Evolutionary conservation across 2,797 vertebrate genomes (phyloP).

Genomic region (Sebastiscus tertius): DNA sequence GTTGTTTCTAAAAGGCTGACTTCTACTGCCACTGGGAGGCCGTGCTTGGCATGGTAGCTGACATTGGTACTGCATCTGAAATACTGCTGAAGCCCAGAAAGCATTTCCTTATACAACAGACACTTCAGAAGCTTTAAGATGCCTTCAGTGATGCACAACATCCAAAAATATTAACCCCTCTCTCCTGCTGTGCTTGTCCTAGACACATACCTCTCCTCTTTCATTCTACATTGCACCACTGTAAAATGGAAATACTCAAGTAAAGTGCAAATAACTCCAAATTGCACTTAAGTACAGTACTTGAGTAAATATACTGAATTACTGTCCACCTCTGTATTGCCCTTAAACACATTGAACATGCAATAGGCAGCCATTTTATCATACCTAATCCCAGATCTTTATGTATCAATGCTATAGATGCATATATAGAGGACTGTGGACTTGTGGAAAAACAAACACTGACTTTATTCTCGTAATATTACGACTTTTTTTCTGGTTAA

Average conservation of each 20-base stretch:
- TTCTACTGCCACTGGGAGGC: too few species aligned
- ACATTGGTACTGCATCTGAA: neutral
- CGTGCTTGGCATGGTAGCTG: too few species aligned
- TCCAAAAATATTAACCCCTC: neutral
- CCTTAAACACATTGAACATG: too few species aligned
- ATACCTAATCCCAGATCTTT: neutral
- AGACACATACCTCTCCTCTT: neutral
- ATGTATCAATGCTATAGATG: fast-evolving
- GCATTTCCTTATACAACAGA: neutral
- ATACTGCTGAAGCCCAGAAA: neutral
- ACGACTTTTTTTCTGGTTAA: too few species aligned
- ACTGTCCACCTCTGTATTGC: neutral
- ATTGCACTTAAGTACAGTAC: too few species aligned
- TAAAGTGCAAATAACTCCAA: too few species aligned
- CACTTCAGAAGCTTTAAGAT: neutral
- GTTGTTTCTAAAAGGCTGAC: neutral
- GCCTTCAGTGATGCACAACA: neutral
- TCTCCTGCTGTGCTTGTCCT: neutral
- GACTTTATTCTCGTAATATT: too few species aligned
- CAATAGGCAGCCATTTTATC: neutral
- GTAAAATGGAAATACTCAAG: too few species aligned
- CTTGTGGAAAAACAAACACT: neutral
- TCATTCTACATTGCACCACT: too few species aligned
- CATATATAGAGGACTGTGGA: too few species aligned
- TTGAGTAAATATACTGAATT: too few species aligned